Evolutionary conservation across 2,113 vertebrate species (phyloP), one percentile per base, ranked within the genome.

Genomic region (Strigops habroptila): DNA sequence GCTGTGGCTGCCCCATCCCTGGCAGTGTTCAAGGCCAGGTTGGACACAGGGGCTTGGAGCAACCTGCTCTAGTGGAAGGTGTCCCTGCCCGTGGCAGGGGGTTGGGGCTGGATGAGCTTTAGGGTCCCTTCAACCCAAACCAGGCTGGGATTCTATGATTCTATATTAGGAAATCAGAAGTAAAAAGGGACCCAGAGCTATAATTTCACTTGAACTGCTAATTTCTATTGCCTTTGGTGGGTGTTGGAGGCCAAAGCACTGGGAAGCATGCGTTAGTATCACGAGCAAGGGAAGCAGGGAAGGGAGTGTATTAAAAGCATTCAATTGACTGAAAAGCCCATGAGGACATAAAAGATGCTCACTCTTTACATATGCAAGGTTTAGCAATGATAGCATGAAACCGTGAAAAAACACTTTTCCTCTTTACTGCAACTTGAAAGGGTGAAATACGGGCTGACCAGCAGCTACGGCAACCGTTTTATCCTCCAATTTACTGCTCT

Each of bases 401-500:
- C 71, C 3, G 16, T 55, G 71, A 18, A 37, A 62, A 68, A 68
- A 80, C 63, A 57, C 1, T 12, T 84, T 90, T 88, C 92, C 86
- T 84, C 89, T 95, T 76, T 76, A 57, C 74, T 83, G 91, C 83
- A 39, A 21, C 88, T 84, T 39, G 52, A 48, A 86, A 59, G 49
- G 60, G 57, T 93, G 91, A 92, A 93, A 88, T 88, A 41, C 0
- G 15, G 80, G 80, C 94, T 85, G 90, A 76, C 75, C 93, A 82
- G 87, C 87, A 80, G 85, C 85, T 44, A 18, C 51, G 1, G 65
- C 80, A 91, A 59, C 55, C 2, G 14, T 62, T 93, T 90, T 88
- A 91, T 93, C 90, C 90, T 86, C 70, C 91, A 30, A 88, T 96
- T 96, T 97, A 94, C 83, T 89, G 83, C 91, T 78, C 91, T 92